Conservation (phyloP, 2,888 invertebrate genomes). For the Exocentrus adspersus region DNA sequence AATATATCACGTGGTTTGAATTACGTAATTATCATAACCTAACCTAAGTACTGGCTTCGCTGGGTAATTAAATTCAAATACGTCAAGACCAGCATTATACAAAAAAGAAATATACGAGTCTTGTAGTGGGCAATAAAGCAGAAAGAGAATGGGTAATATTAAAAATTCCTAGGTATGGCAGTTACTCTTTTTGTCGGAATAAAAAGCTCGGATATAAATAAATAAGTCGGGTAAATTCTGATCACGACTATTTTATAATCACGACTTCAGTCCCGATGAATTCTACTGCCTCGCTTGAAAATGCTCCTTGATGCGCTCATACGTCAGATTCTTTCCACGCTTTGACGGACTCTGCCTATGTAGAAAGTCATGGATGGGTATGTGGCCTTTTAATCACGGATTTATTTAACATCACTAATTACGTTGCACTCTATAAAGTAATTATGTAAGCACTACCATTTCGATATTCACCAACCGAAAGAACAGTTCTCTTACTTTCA, state of each 20-base stretch:
- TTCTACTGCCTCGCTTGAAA: slow-evolving; percentile 37
- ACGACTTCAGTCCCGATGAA: slow-evolving; percentile 48
- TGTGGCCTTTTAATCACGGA: slow-evolving; percentile 24
- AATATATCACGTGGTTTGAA: too few species aligned
- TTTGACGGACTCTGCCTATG: slow-evolving; percentile 29
- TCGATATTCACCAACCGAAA: slow-evolving; percentile 18
- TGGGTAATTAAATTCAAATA: neutral
- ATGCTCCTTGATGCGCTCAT: slow-evolving; percentile 19
- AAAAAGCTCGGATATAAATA: slow-evolving; percentile 40
- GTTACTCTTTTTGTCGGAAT: slow-evolving; percentile 16
- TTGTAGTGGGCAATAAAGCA: neutral
- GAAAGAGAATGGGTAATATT: neutral
- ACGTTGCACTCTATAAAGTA: slow-evolving; percentile 34
- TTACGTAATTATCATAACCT: neutral
- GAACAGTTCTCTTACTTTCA: slow-evolving; percentile 23
- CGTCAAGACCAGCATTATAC: neutral
- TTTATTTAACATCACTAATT: slow-evolving; percentile 31
- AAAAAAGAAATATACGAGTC: neutral
- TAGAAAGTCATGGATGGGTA: slow-evolving; percentile 30
- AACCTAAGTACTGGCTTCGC: neutral
- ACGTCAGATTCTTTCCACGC: slow-evolving; percentile 30
- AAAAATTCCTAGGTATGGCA: slow-evolving; percentile 8
- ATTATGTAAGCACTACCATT: slow-evolving; percentile 30
- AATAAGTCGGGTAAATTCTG: slow-evolving; percentile 43
- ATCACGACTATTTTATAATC: slow-evolving; percentile 47